phyloP scores from a whole-genome alignment of 2,797 vertebrate genomes.

The Platyrinchus mystaceus region DNA sequence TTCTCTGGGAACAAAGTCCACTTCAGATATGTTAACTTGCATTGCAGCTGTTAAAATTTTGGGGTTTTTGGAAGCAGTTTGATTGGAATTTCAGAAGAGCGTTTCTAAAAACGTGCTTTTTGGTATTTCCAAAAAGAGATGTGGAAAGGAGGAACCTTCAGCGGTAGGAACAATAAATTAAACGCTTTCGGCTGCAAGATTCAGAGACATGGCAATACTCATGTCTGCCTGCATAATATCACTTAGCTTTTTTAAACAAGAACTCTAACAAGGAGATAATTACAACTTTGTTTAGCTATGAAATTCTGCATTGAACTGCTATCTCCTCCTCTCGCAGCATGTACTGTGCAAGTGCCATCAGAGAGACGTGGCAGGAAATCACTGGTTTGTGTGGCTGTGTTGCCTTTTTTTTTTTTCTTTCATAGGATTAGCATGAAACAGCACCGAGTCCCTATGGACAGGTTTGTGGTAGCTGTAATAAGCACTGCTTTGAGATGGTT shows the following conservation, averaged over 20 bases:
- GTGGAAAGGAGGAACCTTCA: background rate
- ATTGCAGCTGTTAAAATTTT: rapidly evolving
- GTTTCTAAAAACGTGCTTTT: background rate
- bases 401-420: background rate
- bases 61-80: background rate
- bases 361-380: background rate
- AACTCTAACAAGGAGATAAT: slow-evolving; percentile 31
- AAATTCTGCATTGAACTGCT: background rate
- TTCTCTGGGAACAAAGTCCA: background rate
- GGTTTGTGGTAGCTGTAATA: background rate
- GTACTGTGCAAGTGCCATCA: background rate
- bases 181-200: background rate
- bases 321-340: background rate
- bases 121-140: background rate
- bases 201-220: background rate
- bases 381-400: background rate
- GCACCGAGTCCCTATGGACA: background rate
- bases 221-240: background rate
- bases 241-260: slow-evolving; percentile 36
- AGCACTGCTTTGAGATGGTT: background rate
- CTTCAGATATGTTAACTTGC: background rate
- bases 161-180: background rate
- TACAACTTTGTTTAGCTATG: slow-evolving; percentile 33
- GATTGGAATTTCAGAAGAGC: background rate
- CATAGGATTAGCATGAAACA: background rate